Conservation (phyloP, 2,888 invertebrate genomes). For the Venusia cambrica region DNA sequence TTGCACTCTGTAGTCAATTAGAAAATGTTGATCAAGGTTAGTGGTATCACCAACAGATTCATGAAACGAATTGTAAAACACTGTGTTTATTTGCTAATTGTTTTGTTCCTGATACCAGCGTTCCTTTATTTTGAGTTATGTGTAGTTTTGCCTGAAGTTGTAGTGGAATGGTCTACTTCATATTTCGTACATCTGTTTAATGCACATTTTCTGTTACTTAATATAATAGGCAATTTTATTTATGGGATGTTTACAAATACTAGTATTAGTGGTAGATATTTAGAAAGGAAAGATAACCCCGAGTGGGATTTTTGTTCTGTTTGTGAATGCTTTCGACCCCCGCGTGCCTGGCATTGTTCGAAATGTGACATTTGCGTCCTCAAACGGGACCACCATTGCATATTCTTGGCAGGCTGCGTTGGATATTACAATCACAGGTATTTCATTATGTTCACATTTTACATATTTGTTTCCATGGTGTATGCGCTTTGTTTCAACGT, state of each 20-base stretch:
- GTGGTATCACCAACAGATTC: conserved; percentile 48
- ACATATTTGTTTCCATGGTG: conserved; percentile 86
- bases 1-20: too few species aligned
- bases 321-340: conserved; percentile 89
- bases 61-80: conserved; percentile 65
- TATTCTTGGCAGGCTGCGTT: conserved; percentile 93
- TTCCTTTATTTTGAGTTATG: conserved; percentile 88
- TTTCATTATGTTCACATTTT: conserved; percentile 88
- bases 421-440: conserved; percentile 93
- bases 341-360: conserved; percentile 95
- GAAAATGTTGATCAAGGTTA: conserved; percentile 53
- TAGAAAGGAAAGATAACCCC: conserved; percentile 66
- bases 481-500: conserved; percentile 88
- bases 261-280: conserved; percentile 82
- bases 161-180: conserved; percentile 77
- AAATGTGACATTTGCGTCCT: conserved; percentile 91
- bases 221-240: conserved; percentile 89
- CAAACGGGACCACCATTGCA: conserved; percentile 94
- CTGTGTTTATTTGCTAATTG: conserved; percentile 74
- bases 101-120: conserved; percentile 83
- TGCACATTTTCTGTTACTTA: conserved; percentile 87
- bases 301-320: conserved; percentile 89
- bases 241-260: conserved; percentile 89
- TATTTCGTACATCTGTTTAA: conserved; percentile 79
- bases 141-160: conserved; percentile 86